Evolutionary conservation across 2,888 invertebrate species (phyloP).

Genomic region (Disparrhopalites patrizii): DNA sequence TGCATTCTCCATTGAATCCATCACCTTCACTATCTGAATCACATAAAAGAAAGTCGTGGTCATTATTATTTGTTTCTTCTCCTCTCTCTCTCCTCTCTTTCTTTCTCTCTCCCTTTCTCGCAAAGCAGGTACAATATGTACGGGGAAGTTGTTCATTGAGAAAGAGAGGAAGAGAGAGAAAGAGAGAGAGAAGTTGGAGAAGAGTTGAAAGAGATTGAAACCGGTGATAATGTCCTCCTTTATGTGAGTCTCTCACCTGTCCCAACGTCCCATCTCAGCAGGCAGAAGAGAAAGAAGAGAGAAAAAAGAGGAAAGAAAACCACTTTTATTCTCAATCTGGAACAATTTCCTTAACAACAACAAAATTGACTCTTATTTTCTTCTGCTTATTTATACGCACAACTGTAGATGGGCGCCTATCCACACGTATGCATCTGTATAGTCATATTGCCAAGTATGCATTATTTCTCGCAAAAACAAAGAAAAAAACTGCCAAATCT

Average conservation of each 20-base stretch:
- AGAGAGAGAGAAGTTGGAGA: not conserved
- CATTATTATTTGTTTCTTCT: not conserved
- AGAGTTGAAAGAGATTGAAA: not conserved
- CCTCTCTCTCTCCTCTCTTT: not conserved
- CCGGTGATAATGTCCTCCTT: constrained; percentile 9
- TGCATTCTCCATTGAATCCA: too few relatives aligned
- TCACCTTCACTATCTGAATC: too few relatives aligned
- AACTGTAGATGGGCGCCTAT: too few relatives aligned
- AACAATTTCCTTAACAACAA: not conserved
- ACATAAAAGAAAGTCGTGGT: too few relatives aligned
- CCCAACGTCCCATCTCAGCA: not conserved
- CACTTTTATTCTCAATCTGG: constrained; percentile 19
- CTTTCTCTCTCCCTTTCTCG: not conserved
- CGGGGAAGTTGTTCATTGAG: not conserved
- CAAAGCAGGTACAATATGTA: too few relatives aligned
- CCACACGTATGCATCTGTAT: too few relatives aligned
- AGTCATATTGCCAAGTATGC: too few relatives aligned
- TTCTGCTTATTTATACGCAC: too few relatives aligned
- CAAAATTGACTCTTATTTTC: not conserved
- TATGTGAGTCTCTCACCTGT: not conserved
- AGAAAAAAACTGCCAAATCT: too few relatives aligned
- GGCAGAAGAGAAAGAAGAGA: not conserved
- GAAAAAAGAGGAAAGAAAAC: not conserved
- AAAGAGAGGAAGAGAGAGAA: not conserved
- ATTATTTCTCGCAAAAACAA: too few relatives aligned